Conservation (phyloP, 1,140 invertebrate species). For the Leptestheria dahalacensis region DNA sequence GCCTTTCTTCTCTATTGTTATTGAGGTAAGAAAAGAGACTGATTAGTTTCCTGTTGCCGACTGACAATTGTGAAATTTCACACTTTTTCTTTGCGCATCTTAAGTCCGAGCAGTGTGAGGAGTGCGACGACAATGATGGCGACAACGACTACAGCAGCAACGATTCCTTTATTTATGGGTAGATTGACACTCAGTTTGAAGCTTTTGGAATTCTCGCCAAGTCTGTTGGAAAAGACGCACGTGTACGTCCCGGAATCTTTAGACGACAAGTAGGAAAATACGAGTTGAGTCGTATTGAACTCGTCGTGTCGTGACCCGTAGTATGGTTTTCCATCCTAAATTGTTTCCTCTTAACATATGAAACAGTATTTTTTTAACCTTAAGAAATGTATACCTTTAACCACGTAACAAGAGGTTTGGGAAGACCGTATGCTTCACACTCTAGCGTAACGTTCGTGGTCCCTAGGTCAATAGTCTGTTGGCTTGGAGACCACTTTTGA, state of each 20-base stretch:
- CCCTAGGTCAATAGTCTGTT: background rate
- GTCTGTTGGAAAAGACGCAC: background rate
- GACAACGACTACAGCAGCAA: conserved; percentile 21
- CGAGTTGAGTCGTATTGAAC: background rate
- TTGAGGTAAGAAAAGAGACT: too few species aligned
- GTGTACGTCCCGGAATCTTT: background rate
- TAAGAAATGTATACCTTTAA: background rate
- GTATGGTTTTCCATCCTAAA: background rate
- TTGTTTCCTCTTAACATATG: background rate
- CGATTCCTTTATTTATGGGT: conserved; percentile 6
- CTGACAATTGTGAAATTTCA: too few species aligned
- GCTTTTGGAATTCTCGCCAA: background rate
- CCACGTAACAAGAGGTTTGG: background rate
- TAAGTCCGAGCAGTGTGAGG: conserved; percentile 31
- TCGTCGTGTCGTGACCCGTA: background rate
- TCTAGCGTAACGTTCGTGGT: background rate
- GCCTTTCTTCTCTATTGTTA: conserved; percentile 16
- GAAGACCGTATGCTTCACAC: background rate
- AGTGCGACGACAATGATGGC: conserved; percentile 31
- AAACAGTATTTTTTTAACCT: background rate
- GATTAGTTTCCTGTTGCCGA: too few species aligned
- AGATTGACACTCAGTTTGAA: background rate
- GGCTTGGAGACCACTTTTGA: background rate
- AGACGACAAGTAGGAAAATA: background rate
- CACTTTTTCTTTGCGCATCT: conserved; percentile 41